Evolutionary conservation across 2,113 vertebrate genomes (phyloP), one percentile per base, ranked within the genome.

Genomic region (Dicrurus megarhynchus): DNA sequence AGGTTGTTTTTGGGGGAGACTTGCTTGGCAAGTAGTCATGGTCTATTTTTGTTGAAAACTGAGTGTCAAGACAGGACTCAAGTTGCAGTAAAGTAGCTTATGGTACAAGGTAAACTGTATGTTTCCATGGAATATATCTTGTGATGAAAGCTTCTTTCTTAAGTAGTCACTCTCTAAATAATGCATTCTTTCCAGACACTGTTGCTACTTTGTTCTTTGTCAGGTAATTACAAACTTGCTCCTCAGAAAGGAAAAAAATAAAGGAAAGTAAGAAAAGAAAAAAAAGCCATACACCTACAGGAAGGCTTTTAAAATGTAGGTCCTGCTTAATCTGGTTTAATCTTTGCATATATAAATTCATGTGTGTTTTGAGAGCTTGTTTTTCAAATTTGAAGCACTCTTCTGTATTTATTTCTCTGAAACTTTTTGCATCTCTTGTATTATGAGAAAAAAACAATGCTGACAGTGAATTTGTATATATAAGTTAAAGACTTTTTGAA

Each of bases 111-210:
- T 87, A 94, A 97, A 79, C 89, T 69, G 46, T 92, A 73, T 73
- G 13, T 95, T 97, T 97, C 87, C 76, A 83, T 24, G 63, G 79
- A 94, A 79, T 71, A 86, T 88, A 93, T 97, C 75, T 77, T 95
- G 49, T 82, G 91, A 79, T 93, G 82, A 97, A 95, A 96, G 61
- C 80, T 83, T 82, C 84, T 94, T 85, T 95, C 95, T 93, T 93
- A 96, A 80, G n/a, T 37, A 95, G 42, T 95, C 57, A 61, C 32
- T 96, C 52, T 85, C 64, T 50, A 95, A 93, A 95, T 96, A 96
- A 95, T 44, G 18, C 64, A 84, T 96, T 97, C 70, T 97, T 97
- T 92, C 82, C 69, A 95, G 59, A 87, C 59, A 96, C 77, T 47
- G 27, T 94, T 81, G 82, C 60, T 64, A 75, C 75, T 87, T 97